Evolutionary conservation across 1,140 invertebrate species (phyloP), one percentile per base, ranked within the genome.

Genomic region (Caenorhabditis briggsae): DNA sequence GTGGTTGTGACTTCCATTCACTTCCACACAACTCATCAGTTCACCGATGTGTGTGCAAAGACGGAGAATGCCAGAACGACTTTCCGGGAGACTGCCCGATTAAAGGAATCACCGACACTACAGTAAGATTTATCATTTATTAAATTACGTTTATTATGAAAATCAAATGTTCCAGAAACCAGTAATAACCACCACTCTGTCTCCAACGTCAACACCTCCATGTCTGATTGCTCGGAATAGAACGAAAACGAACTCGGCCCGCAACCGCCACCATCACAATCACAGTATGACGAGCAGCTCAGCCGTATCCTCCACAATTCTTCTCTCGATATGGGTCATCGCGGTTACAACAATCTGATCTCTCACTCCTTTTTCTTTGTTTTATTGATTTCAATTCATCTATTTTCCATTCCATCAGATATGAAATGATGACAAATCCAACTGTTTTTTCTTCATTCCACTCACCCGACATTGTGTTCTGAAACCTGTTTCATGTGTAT

Each of bases 1-100:
- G 70, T 50, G 70, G 70, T 18, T 78, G 70, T 50, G 70, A 78
- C 23, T 78, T 50, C 20, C 70, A 78, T 50, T 78, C 70, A 23
- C 70, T 78, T 50, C 70, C 70, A 2, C 70, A 78, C 9, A 78
- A 78, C 46, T 78, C 70, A 20, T 78, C 70, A 50, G 70, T 78
- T 50, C 70, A 78, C 50, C 70, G 70, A 78, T 78, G 70, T 50
- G 70, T 78, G 11, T 78, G 70, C n/a, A 78, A 78, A n/a, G 70
- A 78, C 50, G 43, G 18, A 14, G 70, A 78, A 53, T 78, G 70
- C 23, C 70, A 78, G 20, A 78, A 78, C 50, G 70, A 50, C 5
- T 78, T 78, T 50, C 70, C 70, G 1, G 70, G 70, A 2, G 70
- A 78, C n/a, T 78, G 70, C 50, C 70, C 70, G n/a, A 78, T 78